phyloP scores from a whole-genome alignment of 2,113 vertebrate species.

The Sapajus apella region DNA sequence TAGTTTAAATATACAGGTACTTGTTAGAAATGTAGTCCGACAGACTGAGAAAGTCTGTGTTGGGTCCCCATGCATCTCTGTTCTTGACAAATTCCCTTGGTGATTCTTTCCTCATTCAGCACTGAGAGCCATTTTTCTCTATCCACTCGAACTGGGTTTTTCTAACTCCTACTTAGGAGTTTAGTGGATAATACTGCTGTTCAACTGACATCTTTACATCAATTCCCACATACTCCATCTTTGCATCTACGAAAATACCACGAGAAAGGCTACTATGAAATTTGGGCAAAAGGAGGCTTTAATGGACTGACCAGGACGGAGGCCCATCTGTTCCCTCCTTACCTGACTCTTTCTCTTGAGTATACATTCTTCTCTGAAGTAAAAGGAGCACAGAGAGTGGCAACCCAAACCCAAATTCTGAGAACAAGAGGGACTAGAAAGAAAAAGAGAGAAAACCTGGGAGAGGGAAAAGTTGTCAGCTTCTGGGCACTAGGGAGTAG shows the following conservation, averaged over 20 bases:
- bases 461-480: neutral
- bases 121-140: neutral
- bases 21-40: neutral
- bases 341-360: neutral
- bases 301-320: neutral
- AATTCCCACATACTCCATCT: neutral
- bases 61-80: neutral
- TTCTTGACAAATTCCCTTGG: neutral
- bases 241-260: neutral
- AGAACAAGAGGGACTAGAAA: neutral
- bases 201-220: neutral
- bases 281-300: neutral
- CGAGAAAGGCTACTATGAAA: neutral
- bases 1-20: neutral
- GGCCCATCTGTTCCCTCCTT: neutral
- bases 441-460: neutral
- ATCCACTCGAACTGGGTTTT: neutral
- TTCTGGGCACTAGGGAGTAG: neutral
- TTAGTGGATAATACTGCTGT: neutral
- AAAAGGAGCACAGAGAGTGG: neutral
- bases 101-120: neutral
- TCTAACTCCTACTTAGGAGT: neutral
- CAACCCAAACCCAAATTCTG: neutral
- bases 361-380: neutral
- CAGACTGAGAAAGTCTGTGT: neutral